Evolutionary conservation across 2,113 vertebrate genomes (phyloP).

Genomic region (Hemibates koningsi): DNA sequence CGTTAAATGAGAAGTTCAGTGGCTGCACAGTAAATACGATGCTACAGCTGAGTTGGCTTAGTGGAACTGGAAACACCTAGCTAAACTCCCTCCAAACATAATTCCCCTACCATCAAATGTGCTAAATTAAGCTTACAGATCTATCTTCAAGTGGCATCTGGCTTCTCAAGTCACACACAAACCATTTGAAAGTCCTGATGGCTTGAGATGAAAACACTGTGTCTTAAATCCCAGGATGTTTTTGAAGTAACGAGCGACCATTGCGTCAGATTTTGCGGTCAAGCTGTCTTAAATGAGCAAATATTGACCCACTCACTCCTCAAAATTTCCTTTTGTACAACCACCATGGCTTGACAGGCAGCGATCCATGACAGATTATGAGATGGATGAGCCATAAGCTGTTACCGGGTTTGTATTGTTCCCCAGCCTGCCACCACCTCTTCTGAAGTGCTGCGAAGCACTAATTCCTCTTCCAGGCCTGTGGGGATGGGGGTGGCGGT

Average conservation of each 20-base stretch:
- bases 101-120: background rate
- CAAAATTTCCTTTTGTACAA: slow-evolving; percentile 38
- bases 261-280: background rate
- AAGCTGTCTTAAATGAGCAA: slow-evolving; percentile 13
- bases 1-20: background rate
- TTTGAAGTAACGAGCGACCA: background rate
- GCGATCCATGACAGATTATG: slow-evolving; percentile 34
- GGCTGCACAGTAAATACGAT: background rate
- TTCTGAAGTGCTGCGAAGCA: slow-evolving; percentile 47
- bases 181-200: background rate
- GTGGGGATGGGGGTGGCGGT: slow-evolving; percentile 9
- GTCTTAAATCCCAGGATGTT: background rate
- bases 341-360: background rate
- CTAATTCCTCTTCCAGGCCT: slow-evolving; percentile 54
- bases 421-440: slow-evolving; percentile 49
- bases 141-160: background rate
- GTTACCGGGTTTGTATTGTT: slow-evolving; percentile 59
- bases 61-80: background rate
- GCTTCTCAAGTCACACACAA: background rate
- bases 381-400: slow-evolving; percentile 58
- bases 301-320: background rate
- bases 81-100: background rate
- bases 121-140: background rate
- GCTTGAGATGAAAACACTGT: background rate
- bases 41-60: background rate